Evolutionary conservation across 2,888 invertebrate species (phyloP), one percentile per base, ranked within the genome.

Genomic region (Muschampia plurimacula): DNA sequence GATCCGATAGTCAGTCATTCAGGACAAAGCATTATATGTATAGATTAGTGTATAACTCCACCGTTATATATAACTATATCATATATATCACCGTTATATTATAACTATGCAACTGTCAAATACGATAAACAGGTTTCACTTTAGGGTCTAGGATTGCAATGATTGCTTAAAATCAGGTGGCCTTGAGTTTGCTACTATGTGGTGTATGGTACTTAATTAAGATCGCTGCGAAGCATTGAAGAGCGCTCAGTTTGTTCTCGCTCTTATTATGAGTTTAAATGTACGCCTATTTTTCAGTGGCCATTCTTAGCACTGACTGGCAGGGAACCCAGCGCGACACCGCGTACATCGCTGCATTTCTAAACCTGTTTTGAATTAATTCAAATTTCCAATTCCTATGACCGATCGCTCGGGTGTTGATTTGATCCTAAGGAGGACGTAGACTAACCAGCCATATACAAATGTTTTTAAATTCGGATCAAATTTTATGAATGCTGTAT

Each of bases 221-320:
- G 13, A 52, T 12, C 10, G 2, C n/a, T 13, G 0, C 8, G 49
- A n/a, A 13, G 6, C 13, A n/a, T 52, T n/a, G n/a, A n/a, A 52
- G 9, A 52, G 39, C 69, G 62, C 69, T 8, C 9, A 60, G 62
- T 69, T 5, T 49, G 62, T 62, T 22, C 22, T 12, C 36, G 62
- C 46, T 49, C 62, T 57, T 22, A 69, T 39, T 41, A 41, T 12
- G 13, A 12, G 46, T 12, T 46, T 46, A 12, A 46, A 46, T 46
- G 3, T n/a, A 49, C 49, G 49, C 65, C 72, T 67, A 63, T 71
- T 77, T 78, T 77, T 78, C 76, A 77, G 77, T 69, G 63, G 15
- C 70, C 67, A 69, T 64, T 75, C 75, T 77, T 72, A 75, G 75
- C 74, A 9, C 8, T 10, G 9, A 9, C 41, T 10, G 10, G 41